Conservation (phyloP, 1,140 invertebrate genomes). For the Drosophila burlai region DNA sequence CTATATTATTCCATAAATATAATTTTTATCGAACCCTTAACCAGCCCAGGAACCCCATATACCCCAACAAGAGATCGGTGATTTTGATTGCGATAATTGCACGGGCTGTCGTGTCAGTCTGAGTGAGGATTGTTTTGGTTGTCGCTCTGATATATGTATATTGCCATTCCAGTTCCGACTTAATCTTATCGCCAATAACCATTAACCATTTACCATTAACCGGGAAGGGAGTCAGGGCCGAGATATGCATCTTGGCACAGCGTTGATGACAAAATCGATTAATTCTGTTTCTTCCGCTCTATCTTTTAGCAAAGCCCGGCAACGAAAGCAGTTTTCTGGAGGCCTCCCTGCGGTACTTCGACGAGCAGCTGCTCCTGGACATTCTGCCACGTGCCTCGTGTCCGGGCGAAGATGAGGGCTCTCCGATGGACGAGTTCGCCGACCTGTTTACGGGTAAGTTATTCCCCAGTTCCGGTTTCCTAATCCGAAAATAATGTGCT, state of each 20-base stretch:
- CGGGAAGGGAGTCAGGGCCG: slow-evolving; percentile 9
- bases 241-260: slow-evolving; percentile 21
- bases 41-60: neutral
- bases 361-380: slow-evolving; percentile 64
- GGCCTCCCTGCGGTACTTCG: slow-evolving; percentile 62
- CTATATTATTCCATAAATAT: neutral
- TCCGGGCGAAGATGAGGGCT: slow-evolving; percentile 60
- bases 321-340: slow-evolving; percentile 65
- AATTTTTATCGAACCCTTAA: neutral
- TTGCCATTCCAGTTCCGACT: slow-evolving; percentile 5
- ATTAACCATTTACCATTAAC: slow-evolving; percentile 22
- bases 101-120: slow-evolving; percentile 11
- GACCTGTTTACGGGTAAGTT: slow-evolving; percentile 76
- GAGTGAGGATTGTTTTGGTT: slow-evolving; percentile 7
- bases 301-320: slow-evolving; percentile 27
- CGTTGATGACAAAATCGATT: slow-evolving; percentile 16
- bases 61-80: neutral
- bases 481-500: neutral
- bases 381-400: slow-evolving; percentile 62
- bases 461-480: slow-evolving; percentile 1
- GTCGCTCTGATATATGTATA: neutral
- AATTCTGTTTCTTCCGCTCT: slow-evolving; percentile 7
- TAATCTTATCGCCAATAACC: slow-evolving; percentile 43
- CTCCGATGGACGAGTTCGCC: slow-evolving; percentile 76
- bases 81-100: slow-evolving; percentile 34